These are phyloP conservation scores for Eretmochelys imbricata DNA, from an alignment of 2,113 vertebrate genomes.

Conservation along the genomic window DNA sequence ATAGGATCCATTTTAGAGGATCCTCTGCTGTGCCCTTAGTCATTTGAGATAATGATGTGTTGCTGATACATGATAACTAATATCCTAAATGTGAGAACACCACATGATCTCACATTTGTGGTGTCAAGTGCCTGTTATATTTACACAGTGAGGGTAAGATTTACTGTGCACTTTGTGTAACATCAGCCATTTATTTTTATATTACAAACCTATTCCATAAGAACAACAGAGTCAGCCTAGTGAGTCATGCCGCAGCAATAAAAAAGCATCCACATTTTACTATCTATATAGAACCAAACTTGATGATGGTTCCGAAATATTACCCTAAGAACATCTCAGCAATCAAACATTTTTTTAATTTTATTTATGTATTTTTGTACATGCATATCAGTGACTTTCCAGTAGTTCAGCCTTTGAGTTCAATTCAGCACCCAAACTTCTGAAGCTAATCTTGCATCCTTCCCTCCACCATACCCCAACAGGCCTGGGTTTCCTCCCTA, in stretches of 20 bases:
- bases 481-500: neutral
- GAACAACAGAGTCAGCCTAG: neutral
- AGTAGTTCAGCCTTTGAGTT: neutral
- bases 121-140: neutral
- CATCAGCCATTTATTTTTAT: neutral
- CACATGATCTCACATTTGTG: fast-evolving
- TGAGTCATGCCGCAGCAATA: neutral
- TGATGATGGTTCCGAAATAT: neutral
- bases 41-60: neutral
- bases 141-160: neutral
- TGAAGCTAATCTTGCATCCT: neutral
- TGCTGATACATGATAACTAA: neutral
- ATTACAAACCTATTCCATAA: neutral
- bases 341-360: neutral
- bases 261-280: neutral
- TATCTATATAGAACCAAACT: neutral
- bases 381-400: neutral
- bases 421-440: neutral
- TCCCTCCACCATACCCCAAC: neutral
- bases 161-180: neutral
- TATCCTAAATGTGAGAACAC: neutral
- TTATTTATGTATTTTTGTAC: neutral
- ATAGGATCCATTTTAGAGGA: neutral
- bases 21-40: fast-evolving
- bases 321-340: neutral